These are phyloP conservation scores for Naja naja DNA, from an alignment of 2,113 vertebrate species.

Conservation along the genomic window DNA sequence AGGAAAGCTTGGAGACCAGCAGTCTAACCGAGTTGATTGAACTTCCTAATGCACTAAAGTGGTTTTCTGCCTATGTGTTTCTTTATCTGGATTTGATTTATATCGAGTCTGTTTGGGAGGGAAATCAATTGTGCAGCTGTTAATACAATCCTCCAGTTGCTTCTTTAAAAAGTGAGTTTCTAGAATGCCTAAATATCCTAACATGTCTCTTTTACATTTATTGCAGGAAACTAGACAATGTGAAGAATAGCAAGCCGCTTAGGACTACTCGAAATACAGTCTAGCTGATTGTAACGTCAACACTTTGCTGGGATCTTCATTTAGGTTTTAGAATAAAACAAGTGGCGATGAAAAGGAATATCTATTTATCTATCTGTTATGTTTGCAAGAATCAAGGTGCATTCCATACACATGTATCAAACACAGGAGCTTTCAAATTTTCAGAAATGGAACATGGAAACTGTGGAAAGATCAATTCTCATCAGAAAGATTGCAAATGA, in stretches of 20 bases:
- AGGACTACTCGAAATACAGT: neutral
- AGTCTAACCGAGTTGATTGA: neutral
- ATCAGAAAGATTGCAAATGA: neutral
- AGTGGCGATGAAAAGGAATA: neutral
- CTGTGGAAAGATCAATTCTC: neutral
- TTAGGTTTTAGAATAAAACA: constrained; percentile 29
- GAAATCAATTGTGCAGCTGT: neutral
- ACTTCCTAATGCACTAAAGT: neutral
- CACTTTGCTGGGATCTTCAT: neutral
- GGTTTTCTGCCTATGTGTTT: neutral
- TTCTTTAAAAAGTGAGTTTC: neutral
- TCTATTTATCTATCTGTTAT: neutral
- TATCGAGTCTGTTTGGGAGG: neutral
- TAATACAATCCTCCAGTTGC: neutral
- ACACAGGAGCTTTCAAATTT: neutral
- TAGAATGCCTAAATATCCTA: neutral
- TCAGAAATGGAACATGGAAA: neutral
- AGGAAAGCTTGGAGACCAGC: neutral
- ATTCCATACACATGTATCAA: neutral
- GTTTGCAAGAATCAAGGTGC: neutral
- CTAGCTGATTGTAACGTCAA: neutral
- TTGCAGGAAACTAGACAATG: constrained; percentile 12
- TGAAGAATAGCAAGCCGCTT: neutral
- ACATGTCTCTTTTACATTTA: neutral
- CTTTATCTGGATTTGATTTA: neutral